Conservation (phyloP, 2,888 invertebrate species). For the Bombylius major region DNA sequence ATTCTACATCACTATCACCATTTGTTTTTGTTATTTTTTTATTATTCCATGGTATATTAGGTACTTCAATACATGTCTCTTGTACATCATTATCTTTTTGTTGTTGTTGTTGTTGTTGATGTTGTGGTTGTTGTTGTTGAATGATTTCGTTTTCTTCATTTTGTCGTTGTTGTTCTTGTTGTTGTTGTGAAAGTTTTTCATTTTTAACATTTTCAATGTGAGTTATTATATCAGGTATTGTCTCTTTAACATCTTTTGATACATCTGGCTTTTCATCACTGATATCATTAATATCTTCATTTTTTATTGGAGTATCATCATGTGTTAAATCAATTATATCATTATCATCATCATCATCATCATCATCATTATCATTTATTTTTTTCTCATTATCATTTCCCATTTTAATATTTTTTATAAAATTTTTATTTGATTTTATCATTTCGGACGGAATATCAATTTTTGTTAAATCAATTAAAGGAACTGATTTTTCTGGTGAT, state of each 20-base stretch:
- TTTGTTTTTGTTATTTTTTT: slow-evolving; percentile 23
- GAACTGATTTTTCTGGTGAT: slow-evolving; percentile 28
- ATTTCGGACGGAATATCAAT: slow-evolving; percentile 25
- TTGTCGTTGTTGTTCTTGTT: not conserved
- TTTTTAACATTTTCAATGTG: slow-evolving; percentile 23
- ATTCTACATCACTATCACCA: slow-evolving; percentile 42
- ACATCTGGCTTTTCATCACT: slow-evolving; percentile 26
- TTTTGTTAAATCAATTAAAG: slow-evolving; percentile 27
- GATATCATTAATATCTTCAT: not conserved
- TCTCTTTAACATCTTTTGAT: slow-evolving; percentile 30
- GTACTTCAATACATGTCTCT: slow-evolving; percentile 52
- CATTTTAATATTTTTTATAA: slow-evolving; percentile 18
- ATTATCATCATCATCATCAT: slow-evolving; percentile 6
- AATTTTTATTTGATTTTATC: slow-evolving; percentile 20
- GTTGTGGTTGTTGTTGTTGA: not conserved
- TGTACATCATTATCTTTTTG: slow-evolving; percentile 32
- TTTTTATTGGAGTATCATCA: not conserved
- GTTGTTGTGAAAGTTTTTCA: slow-evolving; percentile 7
- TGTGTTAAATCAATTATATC: not conserved
- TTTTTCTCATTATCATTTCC: not conserved
- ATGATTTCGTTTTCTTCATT: not conserved
- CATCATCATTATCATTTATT: slow-evolving; percentile 9
- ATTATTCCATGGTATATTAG: slow-evolving; percentile 36
- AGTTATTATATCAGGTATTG: slow-evolving; percentile 32
- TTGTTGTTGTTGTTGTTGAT: not conserved